Percentiles rank a stretch among this genome's conserved stretches.
phyloP scores from a whole-genome alignment of 2,113 vertebrate genomes.

The Caranx ignobilis region DNA sequence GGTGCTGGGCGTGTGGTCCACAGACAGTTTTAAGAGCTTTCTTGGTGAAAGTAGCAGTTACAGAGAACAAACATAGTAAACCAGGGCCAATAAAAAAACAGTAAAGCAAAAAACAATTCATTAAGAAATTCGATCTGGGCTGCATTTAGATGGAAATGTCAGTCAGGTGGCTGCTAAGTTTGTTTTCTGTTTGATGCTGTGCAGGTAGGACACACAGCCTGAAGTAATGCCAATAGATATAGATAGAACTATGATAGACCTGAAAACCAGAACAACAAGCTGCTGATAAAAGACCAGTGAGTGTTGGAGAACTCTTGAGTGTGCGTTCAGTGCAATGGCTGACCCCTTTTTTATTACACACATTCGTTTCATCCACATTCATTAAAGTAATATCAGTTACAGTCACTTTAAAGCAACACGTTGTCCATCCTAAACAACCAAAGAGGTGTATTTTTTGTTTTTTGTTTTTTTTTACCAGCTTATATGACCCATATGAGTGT shows the following conservation, averaged over 20 bases:
- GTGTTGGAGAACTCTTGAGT: no score
- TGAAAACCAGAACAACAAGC: not conserved
- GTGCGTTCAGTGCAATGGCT: no score
- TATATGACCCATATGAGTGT: no score
- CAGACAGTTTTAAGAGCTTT: not conserved
- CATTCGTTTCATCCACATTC: no score
- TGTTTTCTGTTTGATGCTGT: not conserved
- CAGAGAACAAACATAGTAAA: not conserved
- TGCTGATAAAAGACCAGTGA: no score
- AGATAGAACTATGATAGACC: not conserved
- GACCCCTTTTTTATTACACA: no score
- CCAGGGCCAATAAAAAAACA: not conserved
- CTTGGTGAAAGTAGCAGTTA: not conserved
- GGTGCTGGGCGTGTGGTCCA: no score
- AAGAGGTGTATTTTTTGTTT: no score
- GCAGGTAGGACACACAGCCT: not conserved
- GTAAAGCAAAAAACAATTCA: not conserved
- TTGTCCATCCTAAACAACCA: no score
- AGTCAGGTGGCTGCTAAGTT: not conserved
- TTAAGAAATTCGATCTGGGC: not conserved
- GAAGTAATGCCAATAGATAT: not conserved
- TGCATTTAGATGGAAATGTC: not conserved
- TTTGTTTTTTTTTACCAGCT: no score
- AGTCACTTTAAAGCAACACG: no score
- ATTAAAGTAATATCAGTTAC: no score